These are phyloP conservation scores for Typhlomys cinereus DNA, from an alignment of 2,113 vertebrate genomes.

Conservation along the genomic window DNA sequence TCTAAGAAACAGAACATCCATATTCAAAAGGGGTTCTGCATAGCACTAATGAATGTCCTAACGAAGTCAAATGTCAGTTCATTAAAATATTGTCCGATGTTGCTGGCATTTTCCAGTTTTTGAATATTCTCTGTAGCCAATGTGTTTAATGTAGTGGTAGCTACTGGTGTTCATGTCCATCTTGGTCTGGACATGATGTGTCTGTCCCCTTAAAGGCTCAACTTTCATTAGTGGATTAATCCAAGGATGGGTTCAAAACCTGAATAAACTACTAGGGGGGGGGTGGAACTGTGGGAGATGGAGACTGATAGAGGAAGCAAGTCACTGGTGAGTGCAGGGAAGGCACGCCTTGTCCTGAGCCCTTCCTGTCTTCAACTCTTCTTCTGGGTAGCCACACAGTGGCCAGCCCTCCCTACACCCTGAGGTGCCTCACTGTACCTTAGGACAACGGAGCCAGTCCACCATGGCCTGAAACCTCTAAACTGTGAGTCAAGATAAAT, in stretches of 20 bases:
- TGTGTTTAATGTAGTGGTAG: neutral
- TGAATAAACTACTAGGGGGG: neutral
- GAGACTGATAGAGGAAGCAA: neutral
- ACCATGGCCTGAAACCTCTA: neutral
- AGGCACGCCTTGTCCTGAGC: neutral
- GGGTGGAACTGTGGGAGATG: neutral
- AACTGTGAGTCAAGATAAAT: neutral
- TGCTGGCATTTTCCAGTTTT: neutral
- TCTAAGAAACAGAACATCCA: neutral
- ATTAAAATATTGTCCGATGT: neutral
- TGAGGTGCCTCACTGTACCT: neutral
- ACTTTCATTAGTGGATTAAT: neutral
- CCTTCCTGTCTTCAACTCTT: neutral
- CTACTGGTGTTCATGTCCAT: neutral
- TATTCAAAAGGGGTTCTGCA: neutral
- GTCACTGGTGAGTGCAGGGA: too few species aligned
- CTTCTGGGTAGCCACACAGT: neutral
- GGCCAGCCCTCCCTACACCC: neutral
- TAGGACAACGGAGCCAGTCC: neutral
- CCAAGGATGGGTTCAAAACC: neutral
- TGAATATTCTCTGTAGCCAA: neutral
- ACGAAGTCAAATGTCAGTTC: neutral
- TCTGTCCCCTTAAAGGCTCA: neutral
- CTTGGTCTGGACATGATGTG: neutral
- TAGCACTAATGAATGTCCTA: neutral